Base-by-base conservation (phyloP, 1,140 invertebrate genomes). In the Zaprionus kolodkinae region DNA sequence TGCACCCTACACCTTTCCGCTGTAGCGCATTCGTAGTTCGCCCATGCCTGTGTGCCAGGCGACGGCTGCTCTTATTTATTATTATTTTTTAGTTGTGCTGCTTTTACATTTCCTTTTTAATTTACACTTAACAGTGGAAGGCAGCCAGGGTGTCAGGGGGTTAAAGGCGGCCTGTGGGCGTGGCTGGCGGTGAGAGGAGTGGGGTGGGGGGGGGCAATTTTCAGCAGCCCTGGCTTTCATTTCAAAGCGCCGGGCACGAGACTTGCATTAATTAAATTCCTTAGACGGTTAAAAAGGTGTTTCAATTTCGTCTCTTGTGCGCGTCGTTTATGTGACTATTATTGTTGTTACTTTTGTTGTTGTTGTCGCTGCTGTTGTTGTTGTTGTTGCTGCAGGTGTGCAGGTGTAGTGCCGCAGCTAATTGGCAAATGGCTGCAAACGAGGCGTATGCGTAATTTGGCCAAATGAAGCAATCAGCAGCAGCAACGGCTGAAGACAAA, bases 191-290 rank as follows among this genome's bases (percentile, higher is more conserved):
- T 1, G 21, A 59, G 27, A 2, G 3, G 4, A 4, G 25, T 4
- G 4, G 25, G 27, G 3, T 2, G 27, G 27, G 3, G 27, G 27
- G 27, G 3, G 27, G 33, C 6, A 35, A 35, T 6, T 9, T 35
- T 9, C 33, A 35, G 33, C 33, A 35, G 25, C 9, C 40, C 12
- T 10, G 27, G 74, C 38, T 76, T 67, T 62, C 56, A 76, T 76
- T 72, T 72, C 69, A 76, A 72, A 69, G 71, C 27, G 57, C 33
- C 4, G 7, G 52, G 70, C 30, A 76, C 38, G 70, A 48, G 74
- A 72, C 81, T 73, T 83, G 83, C 83, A 87, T 88, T 87, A 87
- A 87, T 87, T 87, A 88, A 88, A 87, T 87, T 83, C 83, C 78
- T 87, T 55, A 73, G 77, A 69, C 67, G 59, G 79, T 60, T 82